These are phyloP conservation scores for Epirrita christyi DNA, from an alignment of 2,888 invertebrate species.

Conservation along the genomic window DNA sequence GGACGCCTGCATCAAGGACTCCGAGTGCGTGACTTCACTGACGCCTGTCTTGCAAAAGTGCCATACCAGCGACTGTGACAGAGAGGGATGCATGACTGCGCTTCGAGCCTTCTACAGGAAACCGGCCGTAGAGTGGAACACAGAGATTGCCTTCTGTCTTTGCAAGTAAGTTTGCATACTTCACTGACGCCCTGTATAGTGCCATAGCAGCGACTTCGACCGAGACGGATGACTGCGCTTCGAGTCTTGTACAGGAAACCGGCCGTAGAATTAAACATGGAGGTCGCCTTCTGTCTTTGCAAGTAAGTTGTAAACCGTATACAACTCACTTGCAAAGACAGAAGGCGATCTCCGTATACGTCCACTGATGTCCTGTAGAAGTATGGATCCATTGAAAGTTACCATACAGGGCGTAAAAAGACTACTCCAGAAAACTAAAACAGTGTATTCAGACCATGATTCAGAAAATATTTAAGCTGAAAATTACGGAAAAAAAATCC, in stretches of 20 bases:
- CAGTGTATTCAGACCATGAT: too few species aligned
- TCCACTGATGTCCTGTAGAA: too few species aligned
- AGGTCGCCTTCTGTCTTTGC: slow-evolving; percentile 97
- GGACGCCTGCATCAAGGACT: slow-evolving; percentile 92
- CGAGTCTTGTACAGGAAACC: slow-evolving; percentile 94
- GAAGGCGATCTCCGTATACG: too few species aligned
- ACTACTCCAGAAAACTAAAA: too few species aligned
- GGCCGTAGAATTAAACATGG: slow-evolving; percentile 92
- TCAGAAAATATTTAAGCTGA: too few species aligned
- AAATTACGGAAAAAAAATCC: too few species aligned
- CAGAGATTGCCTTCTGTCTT: slow-evolving; percentile 96
- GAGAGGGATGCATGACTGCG: slow-evolving; percentile 95
- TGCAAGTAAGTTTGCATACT: slow-evolving; percentile 90
- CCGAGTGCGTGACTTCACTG: slow-evolving; percentile 90
- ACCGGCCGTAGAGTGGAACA: slow-evolving; percentile 91
- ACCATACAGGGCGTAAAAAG: too few species aligned
- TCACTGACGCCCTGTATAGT: slow-evolving; percentile 92
- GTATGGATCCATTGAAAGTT: too few species aligned
- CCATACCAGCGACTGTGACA: slow-evolving; percentile 88
- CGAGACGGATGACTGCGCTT: slow-evolving; percentile 94
- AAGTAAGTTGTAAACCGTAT: slow-evolving; percentile 87
- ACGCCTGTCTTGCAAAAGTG: slow-evolving; percentile 95
- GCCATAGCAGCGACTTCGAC: slow-evolving; percentile 89
- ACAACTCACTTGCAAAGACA: too few species aligned
- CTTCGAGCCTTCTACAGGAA: slow-evolving; percentile 94